Evolutionary conservation across 1,140 invertebrate genomes (phyloP).

Genomic region (Caenorhabditis inopinata): DNA sequence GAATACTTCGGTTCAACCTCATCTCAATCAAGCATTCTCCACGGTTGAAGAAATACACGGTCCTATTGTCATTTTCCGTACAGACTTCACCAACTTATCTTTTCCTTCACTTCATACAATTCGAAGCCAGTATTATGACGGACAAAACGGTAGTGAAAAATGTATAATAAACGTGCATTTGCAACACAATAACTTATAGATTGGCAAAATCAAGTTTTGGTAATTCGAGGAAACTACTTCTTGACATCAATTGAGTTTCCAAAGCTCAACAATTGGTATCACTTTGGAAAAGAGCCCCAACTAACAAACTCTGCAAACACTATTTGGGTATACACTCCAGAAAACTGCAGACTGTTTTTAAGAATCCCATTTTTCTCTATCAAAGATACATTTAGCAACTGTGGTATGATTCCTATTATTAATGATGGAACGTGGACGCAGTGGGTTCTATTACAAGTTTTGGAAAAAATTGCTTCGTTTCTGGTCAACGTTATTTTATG

Average conservation of each 20-base stretch:
- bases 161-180: not conserved
- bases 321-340: not conserved
- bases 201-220: not conserved
- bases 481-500: not conserved
- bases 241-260: not conserved
- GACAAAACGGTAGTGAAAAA: not conserved
- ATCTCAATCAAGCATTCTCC: not conserved
- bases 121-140: not conserved
- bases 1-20: not conserved
- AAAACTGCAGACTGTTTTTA: not conserved
- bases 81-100: conserved; percentile 3
- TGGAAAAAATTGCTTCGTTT: not conserved
- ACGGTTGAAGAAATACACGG: not conserved
- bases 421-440: not conserved
- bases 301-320: not conserved
- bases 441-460: not conserved
- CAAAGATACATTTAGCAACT: not conserved
- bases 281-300: not conserved
- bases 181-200: not conserved
- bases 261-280: not conserved
- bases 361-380: not conserved
- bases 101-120: not conserved
- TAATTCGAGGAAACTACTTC: not conserved
- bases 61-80: not conserved
- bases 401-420: not conserved